These are phyloP conservation scores for Meloidogyne hapla DNA, from an alignment of 1,140 invertebrate genomes.

Conservation along the genomic window DNA sequence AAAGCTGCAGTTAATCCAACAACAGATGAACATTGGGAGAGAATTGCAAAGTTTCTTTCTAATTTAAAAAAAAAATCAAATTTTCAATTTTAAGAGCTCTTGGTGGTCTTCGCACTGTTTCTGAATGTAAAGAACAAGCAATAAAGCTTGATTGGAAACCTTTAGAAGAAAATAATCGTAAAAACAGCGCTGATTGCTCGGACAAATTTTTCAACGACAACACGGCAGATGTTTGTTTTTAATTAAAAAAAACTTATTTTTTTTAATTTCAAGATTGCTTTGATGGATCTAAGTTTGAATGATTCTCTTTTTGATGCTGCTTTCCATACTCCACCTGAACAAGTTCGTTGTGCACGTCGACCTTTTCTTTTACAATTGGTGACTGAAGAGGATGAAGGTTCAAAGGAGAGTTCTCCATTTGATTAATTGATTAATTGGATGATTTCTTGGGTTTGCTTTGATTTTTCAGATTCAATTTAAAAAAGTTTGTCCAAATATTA, in stretches of 20 bases:
- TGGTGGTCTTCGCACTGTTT: neutral
- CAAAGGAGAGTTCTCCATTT: neutral
- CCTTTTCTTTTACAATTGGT: neutral
- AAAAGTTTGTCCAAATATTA: too few relatives aligned
- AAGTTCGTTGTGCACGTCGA: neutral
- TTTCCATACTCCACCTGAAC: neutral
- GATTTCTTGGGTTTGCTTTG: neutral
- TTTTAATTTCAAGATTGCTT: too few relatives aligned
- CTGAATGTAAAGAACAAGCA: neutral
- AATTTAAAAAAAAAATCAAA: neutral
- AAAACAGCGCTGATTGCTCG: neutral
- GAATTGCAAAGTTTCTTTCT: neutral
- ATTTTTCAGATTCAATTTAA: neutral
- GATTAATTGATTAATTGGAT: too few relatives aligned
- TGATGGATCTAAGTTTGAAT: neutral
- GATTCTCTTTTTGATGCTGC: neutral
- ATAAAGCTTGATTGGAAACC: neutral
- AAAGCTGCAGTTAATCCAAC: neutral
- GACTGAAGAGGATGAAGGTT: neutral
- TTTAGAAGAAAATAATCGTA: neutral
- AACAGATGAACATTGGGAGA: neutral
- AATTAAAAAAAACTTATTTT: too few relatives aligned
- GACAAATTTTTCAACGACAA: neutral
- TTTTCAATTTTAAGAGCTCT: neutral
- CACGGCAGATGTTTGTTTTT: neutral